Percentiles rank a stretch among this genome's conserved stretches.
Evolutionary conservation across 2,888 invertebrate species (phyloP).

Genomic region (Heliconius ismenius): DNA sequence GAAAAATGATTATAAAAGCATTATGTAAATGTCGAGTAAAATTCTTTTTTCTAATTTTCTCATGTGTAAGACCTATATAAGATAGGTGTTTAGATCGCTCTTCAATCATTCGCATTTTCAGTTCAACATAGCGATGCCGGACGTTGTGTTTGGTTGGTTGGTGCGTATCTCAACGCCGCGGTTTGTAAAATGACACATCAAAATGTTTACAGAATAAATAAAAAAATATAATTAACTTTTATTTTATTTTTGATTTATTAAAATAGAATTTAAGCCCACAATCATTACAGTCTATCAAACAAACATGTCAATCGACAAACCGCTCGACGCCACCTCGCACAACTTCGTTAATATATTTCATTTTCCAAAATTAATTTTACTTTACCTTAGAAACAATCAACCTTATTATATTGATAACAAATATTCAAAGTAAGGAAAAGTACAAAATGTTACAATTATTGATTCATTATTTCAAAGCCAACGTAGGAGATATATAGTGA

Average conservation of each 20-base stretch:
- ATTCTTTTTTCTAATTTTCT: neutral
- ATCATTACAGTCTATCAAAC: neutral
- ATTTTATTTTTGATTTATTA: neutral
- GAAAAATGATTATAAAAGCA: constrained; percentile 9
- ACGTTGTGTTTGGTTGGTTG: neutral
- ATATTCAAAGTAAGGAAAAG: neutral
- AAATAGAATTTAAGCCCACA: neutral
- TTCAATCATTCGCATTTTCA: neutral
- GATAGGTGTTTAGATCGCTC: neutral
- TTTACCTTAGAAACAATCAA: too few species aligned
- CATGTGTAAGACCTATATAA: neutral
- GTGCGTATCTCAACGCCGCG: neutral
- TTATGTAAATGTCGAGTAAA: neutral
- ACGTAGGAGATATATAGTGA: neutral
- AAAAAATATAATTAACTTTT: neutral
- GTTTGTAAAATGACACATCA: neutral
- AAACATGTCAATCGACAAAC: too few species aligned
- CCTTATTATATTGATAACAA: too few species aligned
- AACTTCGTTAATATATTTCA: neutral
- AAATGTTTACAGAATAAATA: neutral
- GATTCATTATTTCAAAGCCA: neutral
- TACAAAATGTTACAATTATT: neutral
- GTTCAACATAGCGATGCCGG: neutral
- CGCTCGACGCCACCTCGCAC: neutral
- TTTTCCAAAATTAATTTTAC: too few species aligned